Base-by-base conservation (phyloP, 2,113 vertebrate species). In the Propithecus coquereli region DNA sequence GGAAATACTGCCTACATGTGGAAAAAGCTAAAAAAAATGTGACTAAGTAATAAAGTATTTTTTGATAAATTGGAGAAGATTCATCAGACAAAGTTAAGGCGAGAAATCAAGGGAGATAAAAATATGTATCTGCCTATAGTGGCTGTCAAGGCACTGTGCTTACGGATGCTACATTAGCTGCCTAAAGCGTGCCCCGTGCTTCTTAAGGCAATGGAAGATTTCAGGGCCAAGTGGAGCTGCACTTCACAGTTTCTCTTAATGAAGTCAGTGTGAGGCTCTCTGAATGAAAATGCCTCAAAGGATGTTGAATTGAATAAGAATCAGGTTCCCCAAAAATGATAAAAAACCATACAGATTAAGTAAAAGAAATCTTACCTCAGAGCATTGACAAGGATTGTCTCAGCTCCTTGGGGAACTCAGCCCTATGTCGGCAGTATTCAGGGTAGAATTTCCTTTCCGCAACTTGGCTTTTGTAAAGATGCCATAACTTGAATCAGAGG, bases 251-350 rank as follows among this genome's bases (percentile, higher is more conserved):
- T 71, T 68, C 74, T 91, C 74, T 30, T 94, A 96, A 94, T 95
- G 96, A 95, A 97, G 94, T 97, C 94, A 63, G 83, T 63, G 74
- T 82, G 94, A 97, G 86, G 86, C 47, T 71, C 25, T 91, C 68
- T 71, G 89, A 94, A 95, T 94, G 89, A 81, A 97, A 97, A 90
- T 5, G 54, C 82, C 94, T 96, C 89, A 94, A 82, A 97, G 89
- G 74, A 57, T 57, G 84, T 32, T 52, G 47, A 84, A 91, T 47
- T 61, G 70, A 94, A 96, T 91, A 87, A 95, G 96, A 96, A 90
- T 74, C 37, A 90, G 70, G 17, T 65, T 96, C 91, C 87, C 81
- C 25, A 8, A 90, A 65, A 93, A 68, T 77, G 91, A 89, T 89
- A 52, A 87, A 91, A 82, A 74, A 74, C n/a, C 50, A 77, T 52